Conservation (phyloP, 1,140 invertebrate genomes). For the Luehdorfia chinensis region DNA sequence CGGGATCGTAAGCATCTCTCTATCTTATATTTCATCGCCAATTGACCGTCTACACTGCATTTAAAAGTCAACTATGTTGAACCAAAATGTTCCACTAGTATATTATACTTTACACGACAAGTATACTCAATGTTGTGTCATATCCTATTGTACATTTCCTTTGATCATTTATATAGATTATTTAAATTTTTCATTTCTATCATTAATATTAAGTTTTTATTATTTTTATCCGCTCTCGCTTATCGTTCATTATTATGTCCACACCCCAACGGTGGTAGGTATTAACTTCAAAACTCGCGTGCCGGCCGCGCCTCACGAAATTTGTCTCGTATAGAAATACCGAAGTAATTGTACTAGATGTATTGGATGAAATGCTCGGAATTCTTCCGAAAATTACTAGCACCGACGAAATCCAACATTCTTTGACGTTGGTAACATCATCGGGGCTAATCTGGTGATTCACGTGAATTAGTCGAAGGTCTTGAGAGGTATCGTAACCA, state of each 20-base stretch:
- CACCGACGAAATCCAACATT: background rate
- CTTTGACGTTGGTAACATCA: background rate
- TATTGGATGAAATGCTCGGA: constrained; percentile 27
- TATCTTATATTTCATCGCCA: too few relatives aligned
- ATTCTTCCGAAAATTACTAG: constrained; percentile 35
- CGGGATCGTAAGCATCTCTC: background rate
- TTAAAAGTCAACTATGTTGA: too few relatives aligned
- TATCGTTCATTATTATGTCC: background rate
- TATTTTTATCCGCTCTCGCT: background rate
- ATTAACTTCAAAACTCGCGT: constrained; percentile 14
- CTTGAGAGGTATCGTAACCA: background rate
- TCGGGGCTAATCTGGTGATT: background rate
- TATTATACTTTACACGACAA: too few relatives aligned
- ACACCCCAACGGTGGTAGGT: background rate
- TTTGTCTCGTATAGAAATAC: constrained; percentile 28
- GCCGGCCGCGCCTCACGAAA: constrained; percentile 12
- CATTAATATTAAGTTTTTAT: background rate
- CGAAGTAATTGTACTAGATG: constrained; percentile 33
- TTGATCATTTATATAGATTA: background rate
- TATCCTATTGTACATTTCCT: too few relatives aligned
- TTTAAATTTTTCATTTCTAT: too few relatives aligned
- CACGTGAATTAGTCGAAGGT: background rate
- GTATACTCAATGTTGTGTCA: too few relatives aligned
- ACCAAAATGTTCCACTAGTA: too few relatives aligned
- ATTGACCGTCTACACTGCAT: too few relatives aligned